Conservation (phyloP, 2,888 invertebrate species). For the Emmelina monodactyla region DNA sequence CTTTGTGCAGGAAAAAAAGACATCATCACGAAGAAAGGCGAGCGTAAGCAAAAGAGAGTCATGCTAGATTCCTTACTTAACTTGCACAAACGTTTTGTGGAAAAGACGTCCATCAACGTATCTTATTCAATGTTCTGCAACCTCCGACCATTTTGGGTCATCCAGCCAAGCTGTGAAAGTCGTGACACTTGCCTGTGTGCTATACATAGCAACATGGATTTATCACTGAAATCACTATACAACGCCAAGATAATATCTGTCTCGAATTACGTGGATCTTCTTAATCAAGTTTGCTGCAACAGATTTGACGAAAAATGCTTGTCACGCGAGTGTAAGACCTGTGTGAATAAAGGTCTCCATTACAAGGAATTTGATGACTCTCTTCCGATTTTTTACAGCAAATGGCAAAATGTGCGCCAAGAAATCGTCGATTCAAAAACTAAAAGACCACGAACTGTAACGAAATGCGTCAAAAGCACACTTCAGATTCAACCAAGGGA, state of each 20-base stretch:
- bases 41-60: no score
- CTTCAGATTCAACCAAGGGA: conserved; percentile 3
- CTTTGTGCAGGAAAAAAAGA: no score
- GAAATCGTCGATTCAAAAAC: conserved; percentile 10
- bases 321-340: conserved; percentile 9
- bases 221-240: conserved; percentile 8
- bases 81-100: conserved; percentile 9
- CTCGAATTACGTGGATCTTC: conserved; percentile 11
- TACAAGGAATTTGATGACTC: conserved; percentile 11
- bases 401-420: conserved; percentile 10
- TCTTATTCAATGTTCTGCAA: no score
- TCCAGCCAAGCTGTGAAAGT: no score
- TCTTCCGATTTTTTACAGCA: conserved; percentile 7
- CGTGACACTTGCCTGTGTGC: no score
- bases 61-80: conserved; percentile 10
- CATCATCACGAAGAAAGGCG: conserved; percentile 6
- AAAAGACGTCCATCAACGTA: no score
- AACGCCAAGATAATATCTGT: conserved; percentile 5
- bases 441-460: no score
- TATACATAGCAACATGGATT: conserved; percentile 11
- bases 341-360: conserved; percentile 6
- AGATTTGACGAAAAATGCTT: conserved; percentile 8
- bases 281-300: conserved; percentile 10
- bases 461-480: conserved; percentile 10
- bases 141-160: no score